These are phyloP conservation scores for Sinocyclocheilus grahami DNA, from an alignment of 2,113 vertebrate genomes.

Conservation along the genomic window DNA sequence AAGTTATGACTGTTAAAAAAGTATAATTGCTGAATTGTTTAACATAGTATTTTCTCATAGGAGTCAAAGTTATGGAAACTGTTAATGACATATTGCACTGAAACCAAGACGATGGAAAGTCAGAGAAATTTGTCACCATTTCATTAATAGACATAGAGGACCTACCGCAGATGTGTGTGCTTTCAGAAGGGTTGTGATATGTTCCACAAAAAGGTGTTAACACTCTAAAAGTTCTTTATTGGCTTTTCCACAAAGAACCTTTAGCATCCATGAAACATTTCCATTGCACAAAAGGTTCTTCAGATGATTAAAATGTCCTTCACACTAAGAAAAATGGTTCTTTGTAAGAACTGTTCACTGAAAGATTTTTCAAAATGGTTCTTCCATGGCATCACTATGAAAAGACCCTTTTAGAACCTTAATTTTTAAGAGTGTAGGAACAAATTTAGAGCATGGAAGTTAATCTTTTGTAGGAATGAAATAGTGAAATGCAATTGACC, in stretches of 20 bases:
- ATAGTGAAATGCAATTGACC: slow-evolving; percentile 7
- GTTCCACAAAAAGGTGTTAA: neutral
- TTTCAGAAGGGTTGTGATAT: slow-evolving; percentile 7
- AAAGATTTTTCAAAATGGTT: neutral
- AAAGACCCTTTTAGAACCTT: neutral
- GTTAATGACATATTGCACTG: slow-evolving; percentile 83
- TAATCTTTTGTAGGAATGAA: neutral
- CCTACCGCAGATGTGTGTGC: slow-evolving; percentile 68
- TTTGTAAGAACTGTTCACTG: neutral
- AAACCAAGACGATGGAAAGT: slow-evolving; percentile 72
- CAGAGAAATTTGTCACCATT: slow-evolving; percentile 82
- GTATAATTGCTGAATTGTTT: slow-evolving; percentile 72
- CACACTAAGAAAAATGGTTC: neutral
- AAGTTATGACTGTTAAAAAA: slow-evolving; percentile 76
- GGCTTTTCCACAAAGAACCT: neutral
- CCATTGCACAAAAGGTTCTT: neutral
- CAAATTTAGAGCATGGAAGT: neutral
- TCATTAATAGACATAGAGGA: slow-evolving; percentile 75
- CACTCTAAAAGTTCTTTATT: neutral
- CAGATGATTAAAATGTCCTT: neutral
- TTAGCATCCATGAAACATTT: neutral
- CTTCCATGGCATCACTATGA: no score
- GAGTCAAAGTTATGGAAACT: slow-evolving; percentile 84
- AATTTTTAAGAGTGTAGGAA: neutral
- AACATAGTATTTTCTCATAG: slow-evolving; percentile 65